A percentile compares a stretch with the other conserved stretches of the same genome.
Evolutionary conservation across 2,113 vertebrate species (phyloP).

Genomic region (Ctenomys sociabilis): DNA sequence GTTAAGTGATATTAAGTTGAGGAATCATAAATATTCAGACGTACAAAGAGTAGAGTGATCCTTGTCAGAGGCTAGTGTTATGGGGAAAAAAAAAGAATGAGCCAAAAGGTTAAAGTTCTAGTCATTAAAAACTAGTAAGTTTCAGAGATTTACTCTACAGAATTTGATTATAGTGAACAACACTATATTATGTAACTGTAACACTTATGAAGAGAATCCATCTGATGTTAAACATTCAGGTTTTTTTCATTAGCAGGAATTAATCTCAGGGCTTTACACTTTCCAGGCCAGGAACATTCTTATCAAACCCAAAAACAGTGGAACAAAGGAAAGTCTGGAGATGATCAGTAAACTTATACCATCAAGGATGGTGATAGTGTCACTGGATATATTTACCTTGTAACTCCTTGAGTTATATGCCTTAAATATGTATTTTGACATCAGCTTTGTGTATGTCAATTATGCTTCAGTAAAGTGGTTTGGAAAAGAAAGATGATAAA

Average conservation of each 20-base stretch:
- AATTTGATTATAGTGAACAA: background rate
- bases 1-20: no score
- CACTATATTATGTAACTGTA: background rate
- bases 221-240: background rate
- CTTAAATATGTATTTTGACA: no score
- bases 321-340: background rate
- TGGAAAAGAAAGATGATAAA: background rate
- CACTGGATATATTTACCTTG: background rate
- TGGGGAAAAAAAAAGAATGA: fast-evolving
- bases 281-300: background rate
- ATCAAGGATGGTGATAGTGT: background rate
- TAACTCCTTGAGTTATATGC: background rate
- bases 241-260: no score
- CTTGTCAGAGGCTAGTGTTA: background rate
- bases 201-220: background rate
- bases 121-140: background rate
- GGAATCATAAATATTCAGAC: background rate
- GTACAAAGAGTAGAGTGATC: background rate
- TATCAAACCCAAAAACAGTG: background rate
- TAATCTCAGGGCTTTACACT: no score
- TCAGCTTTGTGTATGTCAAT: background rate
- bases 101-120: background rate
- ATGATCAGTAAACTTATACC: background rate
- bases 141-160: background rate
- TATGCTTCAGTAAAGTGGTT: background rate